phyloP scores from a whole-genome alignment of 2,113 vertebrate species.

The Sinocyclocheilus anshuiensis region DNA sequence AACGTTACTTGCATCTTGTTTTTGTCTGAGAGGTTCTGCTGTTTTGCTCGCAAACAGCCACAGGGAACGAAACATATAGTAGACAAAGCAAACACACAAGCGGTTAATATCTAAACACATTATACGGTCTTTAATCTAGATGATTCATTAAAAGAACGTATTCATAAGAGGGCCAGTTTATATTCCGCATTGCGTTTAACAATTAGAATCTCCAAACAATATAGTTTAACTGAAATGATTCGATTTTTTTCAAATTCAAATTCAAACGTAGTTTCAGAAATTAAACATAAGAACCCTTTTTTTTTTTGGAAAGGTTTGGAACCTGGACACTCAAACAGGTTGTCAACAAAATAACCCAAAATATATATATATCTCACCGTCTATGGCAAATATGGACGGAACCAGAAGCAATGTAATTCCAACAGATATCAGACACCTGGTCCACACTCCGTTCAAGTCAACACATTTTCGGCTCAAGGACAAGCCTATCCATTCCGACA shows the following conservation, averaged over 20 bases:
- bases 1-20: conserved; percentile 2
- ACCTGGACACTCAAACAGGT: conserved; percentile 52
- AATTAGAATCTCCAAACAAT: neutral
- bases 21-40: neutral
- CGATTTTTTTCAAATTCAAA: neutral
- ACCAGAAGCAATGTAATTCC: conserved; percentile 71
- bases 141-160: neutral
- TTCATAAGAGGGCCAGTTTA: neutral
- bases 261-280: neutral
- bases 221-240: neutral
- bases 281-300: neutral
- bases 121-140: neutral
- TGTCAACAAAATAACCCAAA: conserved; percentile 35
- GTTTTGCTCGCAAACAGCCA: neutral
- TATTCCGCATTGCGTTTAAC: conserved; percentile 40
- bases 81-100: neutral
- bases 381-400: conserved; percentile 68
- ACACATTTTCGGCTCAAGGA: conserved; percentile 53
- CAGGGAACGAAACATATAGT: no score
- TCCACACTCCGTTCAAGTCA: conserved; percentile 57
- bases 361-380: conserved; percentile 66
- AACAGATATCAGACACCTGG: conserved; percentile 64
- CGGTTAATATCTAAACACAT: neutral
- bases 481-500: conserved; percentile 59
- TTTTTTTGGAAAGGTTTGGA: neutral